phyloP scores from a whole-genome alignment of 2,888 invertebrate species.

The Yponomeuta plumbellus region DNA sequence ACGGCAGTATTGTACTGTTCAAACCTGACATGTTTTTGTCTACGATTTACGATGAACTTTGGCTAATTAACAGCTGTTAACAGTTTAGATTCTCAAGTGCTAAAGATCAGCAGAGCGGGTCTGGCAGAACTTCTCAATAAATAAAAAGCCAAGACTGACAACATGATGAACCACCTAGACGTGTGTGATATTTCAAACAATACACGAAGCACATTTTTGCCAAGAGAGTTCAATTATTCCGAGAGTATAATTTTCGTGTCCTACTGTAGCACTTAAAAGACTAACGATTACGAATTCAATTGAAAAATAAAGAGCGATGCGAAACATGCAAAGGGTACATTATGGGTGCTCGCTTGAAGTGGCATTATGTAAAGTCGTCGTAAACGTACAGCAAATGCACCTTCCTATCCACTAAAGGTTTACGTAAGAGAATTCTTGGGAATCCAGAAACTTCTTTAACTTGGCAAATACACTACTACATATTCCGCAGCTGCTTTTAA shows the following conservation, averaged over 20 bases:
- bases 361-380: background rate
- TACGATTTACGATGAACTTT: too few species aligned
- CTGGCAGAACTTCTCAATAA: background rate
- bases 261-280: background rate
- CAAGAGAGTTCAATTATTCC: background rate
- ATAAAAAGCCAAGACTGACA: background rate
- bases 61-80: too few species aligned
- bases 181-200: background rate
- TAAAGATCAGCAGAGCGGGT: too few species aligned
- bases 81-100: too few species aligned
- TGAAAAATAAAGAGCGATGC: background rate
- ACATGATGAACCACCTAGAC: background rate
- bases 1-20: too few species aligned
- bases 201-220: background rate
- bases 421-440: background rate
- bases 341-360: background rate
- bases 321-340: constrained; percentile 3
- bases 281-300: background rate
- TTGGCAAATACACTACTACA: too few species aligned
- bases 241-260: background rate
- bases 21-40: too few species aligned
- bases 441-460: background rate
- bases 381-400: background rate
- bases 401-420: background rate
- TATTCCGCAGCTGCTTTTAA: too few species aligned